A percentile compares a stretch with the other conserved stretches of the same genome.
Evolutionary conservation across 2,113 vertebrate genomes (phyloP).

Genomic region (Poecile atricapillus): DNA sequence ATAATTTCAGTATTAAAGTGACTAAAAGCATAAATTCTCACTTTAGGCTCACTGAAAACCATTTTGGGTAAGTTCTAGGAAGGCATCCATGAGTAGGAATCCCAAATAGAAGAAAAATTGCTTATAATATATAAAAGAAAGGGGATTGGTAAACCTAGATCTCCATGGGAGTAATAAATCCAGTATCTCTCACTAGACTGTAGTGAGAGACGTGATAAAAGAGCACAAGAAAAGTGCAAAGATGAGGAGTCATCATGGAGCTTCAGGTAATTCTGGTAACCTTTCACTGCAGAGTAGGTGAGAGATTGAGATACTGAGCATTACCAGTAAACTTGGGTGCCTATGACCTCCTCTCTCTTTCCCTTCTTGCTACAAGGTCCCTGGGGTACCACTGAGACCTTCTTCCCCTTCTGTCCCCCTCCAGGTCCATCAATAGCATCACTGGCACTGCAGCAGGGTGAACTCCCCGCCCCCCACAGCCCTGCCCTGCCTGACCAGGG

Average conservation of each 20-base stretch:
- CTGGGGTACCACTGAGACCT: neutral
- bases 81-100: neutral
- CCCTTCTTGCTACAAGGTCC: neutral
- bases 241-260: neutral
- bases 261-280: neutral
- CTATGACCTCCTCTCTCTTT: neutral
- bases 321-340: neutral
- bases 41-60: neutral
- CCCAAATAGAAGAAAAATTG: neutral
- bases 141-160: neutral
- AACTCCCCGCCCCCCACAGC: neutral
- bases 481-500: neutral
- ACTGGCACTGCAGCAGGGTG: accelerated
- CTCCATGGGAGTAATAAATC: neutral
- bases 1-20: neutral
- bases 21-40: neutral
- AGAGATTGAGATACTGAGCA: neutral
- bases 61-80: neutral
- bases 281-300: neutral
- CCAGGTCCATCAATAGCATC: neutral
- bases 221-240: neutral
- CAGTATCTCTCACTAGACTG: neutral
- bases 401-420: neutral
- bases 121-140: neutral
- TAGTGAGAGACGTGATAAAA: neutral